Evolutionary conservation across 2,797 vertebrate genomes (phyloP), one percentile per base, ranked within the genome.

Genomic region (Takifugu ocellatus): DNA sequence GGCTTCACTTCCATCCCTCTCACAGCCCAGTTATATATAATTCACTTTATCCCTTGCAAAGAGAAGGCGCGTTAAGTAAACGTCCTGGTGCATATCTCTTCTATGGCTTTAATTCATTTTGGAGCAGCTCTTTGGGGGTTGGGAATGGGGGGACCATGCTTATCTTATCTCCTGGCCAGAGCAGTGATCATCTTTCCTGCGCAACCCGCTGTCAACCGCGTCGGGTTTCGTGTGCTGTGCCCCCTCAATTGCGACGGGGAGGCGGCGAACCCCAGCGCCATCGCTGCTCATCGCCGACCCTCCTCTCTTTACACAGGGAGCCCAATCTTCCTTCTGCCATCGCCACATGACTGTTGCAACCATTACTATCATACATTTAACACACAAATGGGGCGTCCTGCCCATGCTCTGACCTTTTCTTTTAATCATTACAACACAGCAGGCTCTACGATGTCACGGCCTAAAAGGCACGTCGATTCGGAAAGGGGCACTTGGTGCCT

Each of bases 221-320:
- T 82, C 63, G 72, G 65, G 72, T 67, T 82, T 74, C 73, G 77
- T 79, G 80, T 72, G 70, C 73, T 67, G 71, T 61, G 77, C 61
- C 77, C 21, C 76, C 46, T 55, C 77, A 58, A 72, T 81, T 75
- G 78, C 63, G 66, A 57, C 6, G 66, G 58, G 58, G 75, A 51
- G 53, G 63, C 54, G 36, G 36, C 36, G 10, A 79, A 74, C 74
- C 78, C 78, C 79, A 79, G 65, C 54, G 61, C 83, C 73, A 64
- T 62, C 25, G 70, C 16, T 11, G 52, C 59, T 66, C 62, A 58
- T 56, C 16, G n/a, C 44, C 36, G 12, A 39, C 36, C 36, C 10
- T 39, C 36, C 36, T 4, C 36, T 14, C 36, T 5, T 11, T 12
- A 12, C 36, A 3, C 36, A 5, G 36, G 36, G 36, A 26, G 45